phyloP scores from a whole-genome alignment of 2,888 invertebrate genomes.

The Cantharis rufa region DNA sequence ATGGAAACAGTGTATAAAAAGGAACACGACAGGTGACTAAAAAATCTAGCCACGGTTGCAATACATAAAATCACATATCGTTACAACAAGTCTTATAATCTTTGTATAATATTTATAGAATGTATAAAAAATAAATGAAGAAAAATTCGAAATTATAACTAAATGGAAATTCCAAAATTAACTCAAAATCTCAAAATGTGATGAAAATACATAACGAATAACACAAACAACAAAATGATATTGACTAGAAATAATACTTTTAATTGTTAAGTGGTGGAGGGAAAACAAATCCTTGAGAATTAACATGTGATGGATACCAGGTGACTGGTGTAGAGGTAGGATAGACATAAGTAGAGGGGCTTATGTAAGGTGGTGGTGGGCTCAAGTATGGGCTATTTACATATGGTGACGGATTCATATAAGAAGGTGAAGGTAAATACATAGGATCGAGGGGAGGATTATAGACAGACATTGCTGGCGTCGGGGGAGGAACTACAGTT shows the following conservation, averaged over 20 bases:
- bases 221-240: neutral
- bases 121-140: neutral
- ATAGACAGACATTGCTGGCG: conserved; percentile 31
- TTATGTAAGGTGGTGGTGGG: conserved; percentile 8
- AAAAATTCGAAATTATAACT: neutral
- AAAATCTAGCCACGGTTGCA: neutral
- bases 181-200: neutral
- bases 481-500: neutral
- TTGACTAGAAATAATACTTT: neutral
- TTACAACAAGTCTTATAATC: neutral
- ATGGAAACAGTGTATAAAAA: neutral
- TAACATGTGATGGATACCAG: conserved; percentile 36
- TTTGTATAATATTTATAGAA: neutral
- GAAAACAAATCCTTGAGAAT: conserved; percentile 42
- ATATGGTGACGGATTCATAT: neutral
- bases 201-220: neutral
- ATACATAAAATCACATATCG: neutral
- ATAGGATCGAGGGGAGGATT: conserved; percentile 34
- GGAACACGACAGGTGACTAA: neutral
- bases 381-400: neutral
- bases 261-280: conserved; percentile 25
- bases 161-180: neutral
- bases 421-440: conserved; percentile 24
- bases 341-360: conserved; percentile 31
- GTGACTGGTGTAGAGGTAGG: conserved; percentile 35